A percentile compares a stretch with the other conserved stretches of the same genome.
phyloP scores from a whole-genome alignment of 2,797 vertebrate genomes.

The Hippocampus kuda region DNA sequence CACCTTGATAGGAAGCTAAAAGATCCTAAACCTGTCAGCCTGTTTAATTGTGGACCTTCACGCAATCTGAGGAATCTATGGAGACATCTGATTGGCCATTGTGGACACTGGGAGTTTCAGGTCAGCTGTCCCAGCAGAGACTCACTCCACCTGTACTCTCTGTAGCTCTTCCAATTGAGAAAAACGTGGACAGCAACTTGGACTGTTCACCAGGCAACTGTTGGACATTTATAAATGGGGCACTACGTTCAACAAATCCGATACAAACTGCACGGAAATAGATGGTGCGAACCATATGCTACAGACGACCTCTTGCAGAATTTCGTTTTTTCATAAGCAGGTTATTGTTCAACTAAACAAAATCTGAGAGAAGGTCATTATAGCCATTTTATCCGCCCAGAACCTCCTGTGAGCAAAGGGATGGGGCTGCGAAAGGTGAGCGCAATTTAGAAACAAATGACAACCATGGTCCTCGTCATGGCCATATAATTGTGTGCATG shows the following conservation, averaged over 20 bases:
- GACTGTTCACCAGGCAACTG: neutral
- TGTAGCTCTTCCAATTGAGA: neutral
- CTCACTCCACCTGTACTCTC: neutral
- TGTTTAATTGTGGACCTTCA: neutral
- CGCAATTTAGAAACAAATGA: too few species aligned
- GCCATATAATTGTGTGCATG: too few species aligned
- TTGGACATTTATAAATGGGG: neutral
- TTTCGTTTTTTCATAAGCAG: too few species aligned
- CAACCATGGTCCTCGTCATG: too few species aligned
- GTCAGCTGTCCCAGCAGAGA: neutral
- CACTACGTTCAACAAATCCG: neutral
- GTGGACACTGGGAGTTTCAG: neutral
- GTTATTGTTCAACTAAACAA: too few species aligned
- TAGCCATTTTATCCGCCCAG: too few species aligned
- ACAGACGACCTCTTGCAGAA: too few species aligned
- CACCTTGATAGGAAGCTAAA: slow-evolving; percentile 4
- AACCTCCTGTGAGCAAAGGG: too few species aligned
- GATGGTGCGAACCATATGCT: too few species aligned
- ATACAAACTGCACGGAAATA: neutral
- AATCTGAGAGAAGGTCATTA: too few species aligned
- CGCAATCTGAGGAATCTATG: neutral
- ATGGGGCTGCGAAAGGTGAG: too few species aligned
- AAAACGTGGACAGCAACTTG: neutral
- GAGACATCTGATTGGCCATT: neutral
- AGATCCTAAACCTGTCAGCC: slow-evolving; percentile 18